Evolutionary conservation across 2,797 vertebrate genomes (phyloP).

Genomic region (Loriculus beryllinus): DNA sequence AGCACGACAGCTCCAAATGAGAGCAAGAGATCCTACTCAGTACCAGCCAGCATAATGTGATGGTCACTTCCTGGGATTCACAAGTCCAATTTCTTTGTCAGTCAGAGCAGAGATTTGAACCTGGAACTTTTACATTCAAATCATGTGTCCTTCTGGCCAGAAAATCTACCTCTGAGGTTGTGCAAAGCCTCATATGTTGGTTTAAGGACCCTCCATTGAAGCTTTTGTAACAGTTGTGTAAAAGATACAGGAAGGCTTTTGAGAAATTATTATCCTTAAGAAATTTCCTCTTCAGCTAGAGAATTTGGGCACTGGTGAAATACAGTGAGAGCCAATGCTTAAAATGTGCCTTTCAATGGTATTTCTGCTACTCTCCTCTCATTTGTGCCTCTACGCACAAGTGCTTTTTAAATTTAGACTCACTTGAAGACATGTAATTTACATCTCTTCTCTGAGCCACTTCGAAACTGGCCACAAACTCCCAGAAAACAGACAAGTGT

Average conservation of each 20-base stretch:
- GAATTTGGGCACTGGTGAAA: not conserved
- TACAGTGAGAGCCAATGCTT: not conserved
- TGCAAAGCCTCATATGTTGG: not conserved
- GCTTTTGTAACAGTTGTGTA: not conserved
- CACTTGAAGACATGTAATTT: not conserved
- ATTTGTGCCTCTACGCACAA: not conserved
- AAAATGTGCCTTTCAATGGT: not conserved
- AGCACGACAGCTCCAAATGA: constrained; percentile 4
- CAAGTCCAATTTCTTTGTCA: not conserved
- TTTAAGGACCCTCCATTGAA: not conserved
- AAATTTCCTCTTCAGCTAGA: not conserved
- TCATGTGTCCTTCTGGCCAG: not conserved
- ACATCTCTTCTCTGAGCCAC: not conserved
- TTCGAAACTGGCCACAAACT: not conserved
- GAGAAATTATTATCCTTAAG: not conserved
- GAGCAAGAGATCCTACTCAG: not conserved
- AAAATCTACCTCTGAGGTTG: not conserved
- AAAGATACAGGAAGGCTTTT: not conserved
- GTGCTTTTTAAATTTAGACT: not conserved
- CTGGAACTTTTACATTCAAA: not conserved
- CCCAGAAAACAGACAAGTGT: not conserved
- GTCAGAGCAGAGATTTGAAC: not conserved
- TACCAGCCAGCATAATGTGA: not conserved
- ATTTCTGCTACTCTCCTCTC: constrained; percentile 25
- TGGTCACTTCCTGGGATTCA: not conserved